A percentile compares a stretch with the other conserved stretches of the same genome.
Conservation (phyloP, 2,888 invertebrate genomes). For the Epirrhoe tristata region DNA sequence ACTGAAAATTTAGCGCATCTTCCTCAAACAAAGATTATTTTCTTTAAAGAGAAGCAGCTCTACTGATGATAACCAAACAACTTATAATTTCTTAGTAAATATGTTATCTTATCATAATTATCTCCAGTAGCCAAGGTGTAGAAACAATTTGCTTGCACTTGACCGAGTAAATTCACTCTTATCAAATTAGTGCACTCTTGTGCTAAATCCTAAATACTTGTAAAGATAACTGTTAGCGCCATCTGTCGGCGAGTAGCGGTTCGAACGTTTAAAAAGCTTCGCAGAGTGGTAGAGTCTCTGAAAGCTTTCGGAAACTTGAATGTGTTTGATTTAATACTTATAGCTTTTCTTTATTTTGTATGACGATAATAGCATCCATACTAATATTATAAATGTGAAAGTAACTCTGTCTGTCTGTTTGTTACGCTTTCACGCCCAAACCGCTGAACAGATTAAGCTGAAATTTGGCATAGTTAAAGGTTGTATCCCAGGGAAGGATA, state of each 20-base stretch:
- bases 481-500: too few species aligned
- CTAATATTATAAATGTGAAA: too few species aligned
- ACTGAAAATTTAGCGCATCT: neutral
- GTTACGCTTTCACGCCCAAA: too few species aligned
- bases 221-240: conserved; percentile 36
- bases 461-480: too few species aligned
- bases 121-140: conserved; percentile 38
- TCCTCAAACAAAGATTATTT: neutral
- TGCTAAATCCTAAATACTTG: conserved; percentile 3
- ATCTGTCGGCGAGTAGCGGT: conserved; percentile 49
- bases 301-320: neutral
- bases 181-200: conserved; percentile 21
- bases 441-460: too few species aligned
- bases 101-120: conserved; percentile 36
- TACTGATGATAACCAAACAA: conserved; percentile 16
- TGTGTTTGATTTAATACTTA: too few species aligned
- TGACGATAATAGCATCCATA: too few species aligned
- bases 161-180: conserved; percentile 37
- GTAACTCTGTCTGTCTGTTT: too few species aligned
- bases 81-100: conserved; percentile 1
- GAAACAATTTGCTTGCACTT: conserved; percentile 39
- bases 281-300: neutral
- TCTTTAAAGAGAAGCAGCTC: neutral
- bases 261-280: neutral
- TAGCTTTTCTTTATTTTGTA: too few species aligned